Conservation (phyloP, 2,797 vertebrate genomes). For the Lacerta bilineata region DNA sequence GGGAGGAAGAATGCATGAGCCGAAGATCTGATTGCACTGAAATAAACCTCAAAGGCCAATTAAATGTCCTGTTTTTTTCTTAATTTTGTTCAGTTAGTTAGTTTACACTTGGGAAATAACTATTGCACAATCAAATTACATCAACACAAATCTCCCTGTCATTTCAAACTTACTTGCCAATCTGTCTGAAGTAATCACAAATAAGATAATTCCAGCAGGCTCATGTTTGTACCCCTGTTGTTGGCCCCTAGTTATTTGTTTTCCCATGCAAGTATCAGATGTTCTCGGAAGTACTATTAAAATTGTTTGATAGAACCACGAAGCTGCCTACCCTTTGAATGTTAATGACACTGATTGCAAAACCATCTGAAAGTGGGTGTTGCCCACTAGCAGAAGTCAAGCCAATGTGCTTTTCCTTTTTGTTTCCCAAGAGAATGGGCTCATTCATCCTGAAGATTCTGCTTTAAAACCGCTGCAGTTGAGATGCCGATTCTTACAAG, state of each 20-base stretch:
- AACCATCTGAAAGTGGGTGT: slow-evolving; percentile 52
- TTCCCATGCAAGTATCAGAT: slow-evolving; percentile 2
- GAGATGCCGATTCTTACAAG: slow-evolving; percentile 30
- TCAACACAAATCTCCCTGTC: neutral
- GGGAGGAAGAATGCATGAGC: neutral
- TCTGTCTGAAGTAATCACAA: neutral
- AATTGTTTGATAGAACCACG: neutral
- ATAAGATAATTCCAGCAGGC: neutral
- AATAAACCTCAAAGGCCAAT: neutral
- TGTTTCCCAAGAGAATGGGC: slow-evolving; percentile 33
- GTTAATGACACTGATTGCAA: slow-evolving; percentile 47
- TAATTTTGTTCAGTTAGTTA: neutral
- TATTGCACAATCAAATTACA: neutral
- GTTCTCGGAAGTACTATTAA: neutral
- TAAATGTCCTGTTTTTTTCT: neutral
- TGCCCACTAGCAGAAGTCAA: slow-evolving; percentile 37
- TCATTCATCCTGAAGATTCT: slow-evolving; percentile 42
- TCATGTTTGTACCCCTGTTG: slow-evolving; percentile 17
- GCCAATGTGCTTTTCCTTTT: slow-evolving; percentile 65
- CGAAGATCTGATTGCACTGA: neutral
- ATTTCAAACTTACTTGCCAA: neutral
- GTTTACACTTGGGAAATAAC: neutral
- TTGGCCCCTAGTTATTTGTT: slow-evolving; percentile 17
- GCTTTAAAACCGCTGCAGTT: slow-evolving; percentile 11
- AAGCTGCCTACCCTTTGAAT: slow-evolving; percentile 51